Percentiles rank a stretch among this genome's conserved stretches.
These are phyloP conservation scores for Temnothorax rugatulus DNA, from an alignment of 2,888 invertebrate species.

Conservation along the genomic window DNA sequence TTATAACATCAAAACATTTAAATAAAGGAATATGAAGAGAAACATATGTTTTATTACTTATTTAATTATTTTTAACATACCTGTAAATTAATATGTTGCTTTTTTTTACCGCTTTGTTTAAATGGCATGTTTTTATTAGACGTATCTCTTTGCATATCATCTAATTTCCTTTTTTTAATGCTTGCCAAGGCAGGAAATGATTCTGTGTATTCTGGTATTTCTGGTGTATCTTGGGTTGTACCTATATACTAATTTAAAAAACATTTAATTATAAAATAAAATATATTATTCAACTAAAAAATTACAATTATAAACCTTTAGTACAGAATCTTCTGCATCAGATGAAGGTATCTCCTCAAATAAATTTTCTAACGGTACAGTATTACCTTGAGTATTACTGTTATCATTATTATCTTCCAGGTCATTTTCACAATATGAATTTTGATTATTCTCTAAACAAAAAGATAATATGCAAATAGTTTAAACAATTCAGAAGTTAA, in stretches of 20 bases:
- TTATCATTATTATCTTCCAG: not conserved
- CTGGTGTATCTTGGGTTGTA: too few species aligned
- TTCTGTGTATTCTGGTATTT: too few species aligned
- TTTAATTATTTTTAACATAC: not conserved
- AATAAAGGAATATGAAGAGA: not conserved
- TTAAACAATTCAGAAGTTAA: not conserved
- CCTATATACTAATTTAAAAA: too few species aligned
- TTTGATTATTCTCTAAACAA: slow-evolving; percentile 6
- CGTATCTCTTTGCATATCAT: too few species aligned
- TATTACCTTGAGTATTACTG: not conserved
- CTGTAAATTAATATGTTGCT: too few species aligned
- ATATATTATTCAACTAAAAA: too few species aligned
- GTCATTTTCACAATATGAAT: slow-evolving; percentile 7
- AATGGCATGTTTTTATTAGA: too few species aligned
- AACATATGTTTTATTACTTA: not conserved
- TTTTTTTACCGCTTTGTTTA: too few species aligned
- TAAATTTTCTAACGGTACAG: not conserved
- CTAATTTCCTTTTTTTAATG: too few species aligned
- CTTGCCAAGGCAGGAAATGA: too few species aligned
- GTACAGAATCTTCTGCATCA: slow-evolving; percentile 1
- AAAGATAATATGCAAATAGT: not conserved
- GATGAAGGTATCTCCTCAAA: not conserved
- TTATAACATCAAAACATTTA: not conserved
- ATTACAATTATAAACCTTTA: not conserved
- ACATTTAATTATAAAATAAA: too few species aligned